phyloP scores from a whole-genome alignment of 2,888 invertebrate species.

The Beris morrisii region DNA sequence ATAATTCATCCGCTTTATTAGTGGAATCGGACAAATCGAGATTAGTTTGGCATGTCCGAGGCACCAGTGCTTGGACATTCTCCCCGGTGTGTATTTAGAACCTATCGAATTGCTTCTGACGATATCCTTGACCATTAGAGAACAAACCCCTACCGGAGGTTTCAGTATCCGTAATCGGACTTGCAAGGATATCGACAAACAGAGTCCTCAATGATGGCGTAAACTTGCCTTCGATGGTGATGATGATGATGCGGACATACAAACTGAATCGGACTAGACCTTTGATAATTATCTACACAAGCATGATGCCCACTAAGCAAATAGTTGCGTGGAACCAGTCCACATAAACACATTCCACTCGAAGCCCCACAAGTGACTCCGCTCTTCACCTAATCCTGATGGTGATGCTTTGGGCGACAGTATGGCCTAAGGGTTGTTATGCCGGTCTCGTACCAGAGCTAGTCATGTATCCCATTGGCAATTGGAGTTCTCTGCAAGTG shows the following conservation, averaged over 20 bases:
- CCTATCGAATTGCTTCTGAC: background rate
- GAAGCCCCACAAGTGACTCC: background rate
- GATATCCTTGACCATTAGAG: slow-evolving; percentile 8
- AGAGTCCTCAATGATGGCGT: slow-evolving; percentile 6
- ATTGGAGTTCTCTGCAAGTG: slow-evolving; percentile 14
- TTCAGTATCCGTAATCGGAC: background rate
- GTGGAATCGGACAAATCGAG: slow-evolving; percentile 11
- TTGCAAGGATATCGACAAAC: slow-evolving; percentile 22
- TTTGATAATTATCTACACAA: slow-evolving; percentile 26
- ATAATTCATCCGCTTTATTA: slow-evolving; percentile 33
- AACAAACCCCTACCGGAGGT: slow-evolving; percentile 2
- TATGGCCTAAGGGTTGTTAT: slow-evolving; percentile 19
- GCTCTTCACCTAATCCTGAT: slow-evolving; percentile 4
- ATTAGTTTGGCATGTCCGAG: slow-evolving; percentile 24
- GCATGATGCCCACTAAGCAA: slow-evolving; percentile 22
- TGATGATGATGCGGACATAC: slow-evolving; percentile 30
- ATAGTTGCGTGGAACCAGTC: slow-evolving; percentile 19
- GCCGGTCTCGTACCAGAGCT: slow-evolving; percentile 20
- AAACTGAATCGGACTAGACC: slow-evolving; percentile 28
- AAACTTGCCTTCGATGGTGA: background rate
- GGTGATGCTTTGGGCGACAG: slow-evolving; percentile 4
- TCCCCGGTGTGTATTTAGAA: background rate
- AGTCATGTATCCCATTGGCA: slow-evolving; percentile 23
- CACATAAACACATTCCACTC: too few relatives aligned
- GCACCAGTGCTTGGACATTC: background rate